These are phyloP conservation scores for Rynchops niger DNA, from an alignment of 2,113 vertebrate genomes.

Conservation along the genomic window DNA sequence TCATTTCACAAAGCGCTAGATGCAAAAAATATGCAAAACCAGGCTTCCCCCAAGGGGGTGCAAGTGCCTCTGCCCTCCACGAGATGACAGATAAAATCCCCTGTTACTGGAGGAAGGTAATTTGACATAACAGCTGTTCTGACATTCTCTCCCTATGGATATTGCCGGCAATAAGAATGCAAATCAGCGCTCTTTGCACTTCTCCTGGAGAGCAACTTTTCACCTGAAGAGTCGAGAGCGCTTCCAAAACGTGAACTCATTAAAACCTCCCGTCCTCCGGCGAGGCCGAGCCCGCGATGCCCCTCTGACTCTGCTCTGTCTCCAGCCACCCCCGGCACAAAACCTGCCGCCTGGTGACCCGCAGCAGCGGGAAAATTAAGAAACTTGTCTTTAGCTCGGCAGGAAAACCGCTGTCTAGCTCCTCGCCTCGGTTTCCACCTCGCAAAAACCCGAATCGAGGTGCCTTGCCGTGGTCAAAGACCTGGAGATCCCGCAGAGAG, in stretches of 20 bases:
- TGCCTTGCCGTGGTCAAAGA: neutral
- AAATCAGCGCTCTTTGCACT: conserved; percentile 62
- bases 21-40: conserved; percentile 27
- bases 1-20: neutral
- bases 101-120: conserved; percentile 64
- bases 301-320: neutral
- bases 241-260: conserved; percentile 45
- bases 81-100: conserved; percentile 68
- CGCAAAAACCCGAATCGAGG: neutral
- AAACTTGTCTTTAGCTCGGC: neutral
- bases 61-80: conserved; percentile 56
- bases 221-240: conserved; percentile 41
- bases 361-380: neutral
- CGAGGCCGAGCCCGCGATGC: neutral
- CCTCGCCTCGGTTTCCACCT: neutral
- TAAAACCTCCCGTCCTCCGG: neutral
- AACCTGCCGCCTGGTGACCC: neutral
- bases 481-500: neutral
- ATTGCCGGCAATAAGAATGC: conserved; percentile 68
- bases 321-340: rapidly evolving
- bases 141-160: conserved; percentile 70
- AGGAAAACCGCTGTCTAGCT: rapidly evolving
- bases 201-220: conserved; percentile 55
- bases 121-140: conserved; percentile 73
- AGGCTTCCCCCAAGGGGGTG: conserved; percentile 46